Evolutionary conservation across 2,797 vertebrate species (phyloP).

Genomic region (Pantherophis vulpinus): DNA sequence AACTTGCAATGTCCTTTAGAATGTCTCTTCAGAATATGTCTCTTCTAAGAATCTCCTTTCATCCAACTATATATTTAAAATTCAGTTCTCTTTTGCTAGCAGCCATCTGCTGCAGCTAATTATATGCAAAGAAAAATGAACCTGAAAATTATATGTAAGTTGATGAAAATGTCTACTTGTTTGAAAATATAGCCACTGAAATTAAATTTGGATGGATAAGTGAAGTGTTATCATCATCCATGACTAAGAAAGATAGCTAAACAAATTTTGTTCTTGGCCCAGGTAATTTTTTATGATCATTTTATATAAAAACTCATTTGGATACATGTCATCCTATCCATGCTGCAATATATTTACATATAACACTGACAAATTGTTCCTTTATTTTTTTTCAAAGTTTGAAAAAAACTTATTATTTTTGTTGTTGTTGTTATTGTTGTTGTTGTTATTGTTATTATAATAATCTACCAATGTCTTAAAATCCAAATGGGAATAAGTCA

Average conservation of each 20-base stretch:
- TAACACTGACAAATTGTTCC: background rate
- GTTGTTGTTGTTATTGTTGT: too few relatives aligned
- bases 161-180: background rate
- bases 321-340: rapidly evolving
- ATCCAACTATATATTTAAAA: background rate
- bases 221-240: slow-evolving; percentile 1
- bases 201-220: background rate
- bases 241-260: background rate
- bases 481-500: background rate
- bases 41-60: background rate
- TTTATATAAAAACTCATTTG: background rate
- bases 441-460: background rate
- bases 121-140: background rate
- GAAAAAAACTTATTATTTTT: background rate
- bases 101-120: background rate
- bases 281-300: background rate
- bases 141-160: background rate
- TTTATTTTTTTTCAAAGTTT: background rate
- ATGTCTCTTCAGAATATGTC: background rate
- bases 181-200: background rate
- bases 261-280: slow-evolving; percentile 12
- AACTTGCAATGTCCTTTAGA: background rate
- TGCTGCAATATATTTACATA: background rate
- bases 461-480: background rate
- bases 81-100: background rate